These are phyloP conservation scores for Popillia japonica DNA, from an alignment of 1,140 invertebrate species.

Conservation along the genomic window DNA sequence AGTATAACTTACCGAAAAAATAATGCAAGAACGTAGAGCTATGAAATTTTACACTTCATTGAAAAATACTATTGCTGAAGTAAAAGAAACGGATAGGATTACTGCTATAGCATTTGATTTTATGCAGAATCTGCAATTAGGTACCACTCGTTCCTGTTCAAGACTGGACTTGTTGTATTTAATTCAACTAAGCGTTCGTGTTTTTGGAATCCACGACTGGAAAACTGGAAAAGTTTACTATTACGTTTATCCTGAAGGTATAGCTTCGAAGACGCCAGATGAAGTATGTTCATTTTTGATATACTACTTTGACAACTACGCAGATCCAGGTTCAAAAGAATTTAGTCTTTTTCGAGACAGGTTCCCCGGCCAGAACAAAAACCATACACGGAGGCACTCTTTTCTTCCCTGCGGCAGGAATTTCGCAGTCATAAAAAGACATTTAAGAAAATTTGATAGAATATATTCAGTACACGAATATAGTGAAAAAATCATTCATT, in stretches of 20 bases:
- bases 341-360: constrained; percentile 41
- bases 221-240: too few species aligned
- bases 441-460: too few species aligned
- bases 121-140: too few species aligned
- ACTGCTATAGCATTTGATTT: too few species aligned
- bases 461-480: too few species aligned
- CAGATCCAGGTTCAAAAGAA: constrained; percentile 27
- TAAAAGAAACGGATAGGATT: too few species aligned
- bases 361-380: constrained; percentile 41
- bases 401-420: constrained; percentile 21
- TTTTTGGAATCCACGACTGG: too few species aligned
- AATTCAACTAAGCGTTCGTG: constrained; percentile 25
- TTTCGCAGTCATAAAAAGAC: constrained; percentile 37
- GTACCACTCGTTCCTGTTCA: constrained; percentile 47
- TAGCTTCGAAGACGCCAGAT: too few species aligned
- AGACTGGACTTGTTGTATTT: constrained; percentile 46
- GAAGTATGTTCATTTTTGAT: constrained; percentile 49
- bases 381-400: constrained; percentile 34
- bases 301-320: constrained; percentile 43
- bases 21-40: constrained; percentile 9
- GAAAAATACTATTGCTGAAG: too few species aligned
- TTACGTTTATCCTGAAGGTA: too few species aligned
- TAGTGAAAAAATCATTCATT: constrained; percentile 17
- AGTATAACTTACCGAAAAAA: constrained; percentile 11
- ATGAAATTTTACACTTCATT: constrained; percentile 33